Evolutionary conservation across 2,113 vertebrate species (phyloP), one percentile per base, ranked within the genome.

Genomic region (Formicarius rufipectus): DNA sequence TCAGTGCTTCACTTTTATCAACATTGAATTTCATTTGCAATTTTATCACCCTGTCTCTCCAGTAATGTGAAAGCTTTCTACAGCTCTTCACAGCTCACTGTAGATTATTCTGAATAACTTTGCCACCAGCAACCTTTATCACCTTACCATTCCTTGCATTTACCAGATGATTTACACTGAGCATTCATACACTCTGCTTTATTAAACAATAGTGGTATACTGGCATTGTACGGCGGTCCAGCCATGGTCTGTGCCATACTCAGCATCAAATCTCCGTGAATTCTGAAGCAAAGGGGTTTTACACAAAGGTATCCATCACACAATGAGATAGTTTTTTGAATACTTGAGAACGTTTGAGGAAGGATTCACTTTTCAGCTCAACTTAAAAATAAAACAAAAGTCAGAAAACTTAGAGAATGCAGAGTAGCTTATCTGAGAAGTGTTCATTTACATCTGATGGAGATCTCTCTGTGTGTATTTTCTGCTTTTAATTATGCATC

Each of bases 1-100:
- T 72, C 80, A 90, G 80, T 89, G 68, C 76, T 96, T 89, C 83
- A 88, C 76, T 96, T 96, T 93, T 97, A 92, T 95, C 95, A 96
- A 95, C 92, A 96, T 96, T 92, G 94, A 95, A 97, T 96, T 93
- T 95, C 30, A 97, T 97, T 97, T 97, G 89, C 95, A 96, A 95
- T 97, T 97, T 97, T 97, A 97, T 95, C 95, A 68, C 96, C 92
- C 88, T 95, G 95, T 96, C 96, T 97, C 90, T 89, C 68, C 72
- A 95, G 94, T 95, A 95, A 95, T 59, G 93, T 90, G 93, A 96
- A 96, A 95, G 94, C 83, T 96, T 96, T 97, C 94, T 93, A 76
- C 91, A 89, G 76, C 80, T 92, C 83, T 96, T 97, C 94, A 95
- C 94, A 96, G 64, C 80, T 96, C 68, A 2, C 45, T 78, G 72